Conservation (phyloP, 1,140 invertebrate species). For the Eurosta solidaginis region DNA sequence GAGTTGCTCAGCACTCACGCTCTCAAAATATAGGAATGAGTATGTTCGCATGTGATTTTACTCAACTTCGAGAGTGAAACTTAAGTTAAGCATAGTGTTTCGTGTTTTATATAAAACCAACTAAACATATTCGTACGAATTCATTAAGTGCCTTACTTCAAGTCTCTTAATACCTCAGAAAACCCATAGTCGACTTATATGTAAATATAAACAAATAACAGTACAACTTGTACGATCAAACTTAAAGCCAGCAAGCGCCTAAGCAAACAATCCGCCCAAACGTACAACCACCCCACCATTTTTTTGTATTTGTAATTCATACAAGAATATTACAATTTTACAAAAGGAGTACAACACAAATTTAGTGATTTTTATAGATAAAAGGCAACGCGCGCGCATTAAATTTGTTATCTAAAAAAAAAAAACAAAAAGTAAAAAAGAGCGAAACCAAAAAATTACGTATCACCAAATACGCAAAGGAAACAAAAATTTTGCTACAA, state of each 20-base stretch:
- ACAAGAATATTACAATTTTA: neutral
- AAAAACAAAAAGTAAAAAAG: neutral
- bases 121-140: conserved; percentile 59
- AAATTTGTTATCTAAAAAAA: conserved; percentile 14
- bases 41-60: neutral
- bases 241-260: neutral
- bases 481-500: neutral
- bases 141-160: conserved; percentile 59
- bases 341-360: conserved; percentile 11
- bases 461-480: conserved; percentile 4
- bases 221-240: neutral
- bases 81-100: conserved; percentile 26
- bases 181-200: neutral
- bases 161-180: conserved; percentile 35
- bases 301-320: too few relatives aligned
- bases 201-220: neutral
- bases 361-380: conserved; percentile 22
- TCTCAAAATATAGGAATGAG: neutral
- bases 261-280: too few relatives aligned
- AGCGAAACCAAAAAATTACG: neutral
- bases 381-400: neutral
- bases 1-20: neutral
- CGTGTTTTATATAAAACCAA: conserved; percentile 59
- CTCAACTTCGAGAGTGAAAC: neutral
- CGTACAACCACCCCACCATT: neutral